phyloP scores from a whole-genome alignment of 64 coral and sea anemone species.

The Cladopsammia gracilis region DNA sequence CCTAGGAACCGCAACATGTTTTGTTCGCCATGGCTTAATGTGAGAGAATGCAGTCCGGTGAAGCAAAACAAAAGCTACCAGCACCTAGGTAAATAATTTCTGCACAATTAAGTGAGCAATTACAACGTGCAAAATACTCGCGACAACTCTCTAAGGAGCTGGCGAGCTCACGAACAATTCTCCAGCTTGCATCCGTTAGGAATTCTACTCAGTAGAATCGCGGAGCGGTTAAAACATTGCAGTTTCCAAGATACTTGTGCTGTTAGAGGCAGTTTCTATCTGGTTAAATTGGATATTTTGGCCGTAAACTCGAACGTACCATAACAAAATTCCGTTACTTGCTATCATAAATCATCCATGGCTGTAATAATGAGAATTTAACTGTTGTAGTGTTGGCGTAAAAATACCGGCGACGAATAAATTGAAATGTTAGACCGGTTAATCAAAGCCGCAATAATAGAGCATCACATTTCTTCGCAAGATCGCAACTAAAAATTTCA shows the following conservation, averaged over 20 bases:
- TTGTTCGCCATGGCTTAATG: slow-evolving; percentile 31
- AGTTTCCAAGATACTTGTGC: too few relatives aligned
- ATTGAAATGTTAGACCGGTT: too few relatives aligned
- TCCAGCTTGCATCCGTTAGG: too few relatives aligned
- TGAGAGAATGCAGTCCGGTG: slow-evolving; percentile 24
- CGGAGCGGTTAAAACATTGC: too few relatives aligned
- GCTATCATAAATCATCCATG: too few relatives aligned
- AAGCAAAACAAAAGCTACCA: slow-evolving; percentile 34
- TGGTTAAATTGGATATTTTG: background rate
- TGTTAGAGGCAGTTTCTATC: background rate
- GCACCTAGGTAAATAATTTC: slow-evolving; percentile 24
- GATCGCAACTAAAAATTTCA: background rate
- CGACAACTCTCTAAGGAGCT: background rate
- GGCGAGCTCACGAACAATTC: background rate
- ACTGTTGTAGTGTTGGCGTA: too few relatives aligned
- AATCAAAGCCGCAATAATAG: too few relatives aligned
- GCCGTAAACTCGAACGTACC: background rate
- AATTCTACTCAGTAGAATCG: too few relatives aligned
- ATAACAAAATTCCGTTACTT: slow-evolving; percentile 31
- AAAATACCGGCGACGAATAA: too few relatives aligned
- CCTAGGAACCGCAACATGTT: background rate
- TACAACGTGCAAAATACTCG: background rate
- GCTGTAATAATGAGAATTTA: too few relatives aligned
- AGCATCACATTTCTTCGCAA: background rate
- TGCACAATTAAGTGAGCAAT: slow-evolving; percentile 52